Base-by-base conservation (phyloP, 2,888 invertebrate genomes). In the Automeris io region DNA sequence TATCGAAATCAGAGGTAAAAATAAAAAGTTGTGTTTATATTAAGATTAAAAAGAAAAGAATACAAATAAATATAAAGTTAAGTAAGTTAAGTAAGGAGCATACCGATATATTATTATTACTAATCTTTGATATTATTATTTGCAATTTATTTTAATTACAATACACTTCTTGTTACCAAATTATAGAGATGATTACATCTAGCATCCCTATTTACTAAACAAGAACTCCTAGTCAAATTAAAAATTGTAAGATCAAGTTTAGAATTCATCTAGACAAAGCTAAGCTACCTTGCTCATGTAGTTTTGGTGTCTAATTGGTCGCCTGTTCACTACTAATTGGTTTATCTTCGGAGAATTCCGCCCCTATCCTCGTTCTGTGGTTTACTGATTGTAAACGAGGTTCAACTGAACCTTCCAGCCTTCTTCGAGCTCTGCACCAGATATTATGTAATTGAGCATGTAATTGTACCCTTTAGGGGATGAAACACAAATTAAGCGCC, bases 291-390 rank as follows among this genome's bases (percentile, higher is more conserved):
- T 23, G 32, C 32, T 37, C 32, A 11, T 24, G 56, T 57, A 61
- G 54, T 65, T 64, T 61, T 57, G 54, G 55, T 51, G 55, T 57
- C 65, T 70, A 69, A 71, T 70, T 70, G 65, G 63, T 55, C 48
- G 57, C 50, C 51, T 58, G 61, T 61, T 58, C 54, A 39, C 50
- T 53, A 51, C 57, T 72, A 72, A 72, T 72, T 70, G 68, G 68
- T 68, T 70, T 72, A 72, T 64, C 66, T 56, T 47, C 45, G 42
- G 51, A 51, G 53, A 61, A 54, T 59, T 61, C 51, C 57, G 51
- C 58, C 62, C 50, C 52, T 61, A 59, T 55, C 49, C 51, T 43
- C 45, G 47, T 63, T 60, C 46, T 39, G 59, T 49, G 61, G 61
- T 55, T 59, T 58, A 64, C 60, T 59, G 54, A 60, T 54, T 60